A percentile compares a stretch with the other conserved stretches of the same genome.
phyloP scores from a whole-genome alignment of 2,113 vertebrate genomes.

The Canis aureus region DNA sequence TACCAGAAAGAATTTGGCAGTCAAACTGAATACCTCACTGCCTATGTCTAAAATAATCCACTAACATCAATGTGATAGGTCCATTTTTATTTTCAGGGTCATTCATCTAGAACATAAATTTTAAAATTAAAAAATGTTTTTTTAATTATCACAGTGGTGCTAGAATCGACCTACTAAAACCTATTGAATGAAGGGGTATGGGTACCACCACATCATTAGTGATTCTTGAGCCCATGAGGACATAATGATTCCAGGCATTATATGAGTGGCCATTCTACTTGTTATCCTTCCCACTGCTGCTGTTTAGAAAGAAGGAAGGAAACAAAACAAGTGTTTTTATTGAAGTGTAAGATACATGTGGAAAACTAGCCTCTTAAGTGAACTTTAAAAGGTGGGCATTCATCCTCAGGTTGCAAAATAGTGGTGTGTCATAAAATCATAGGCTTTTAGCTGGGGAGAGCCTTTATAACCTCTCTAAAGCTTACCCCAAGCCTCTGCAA shows the following conservation, averaged over 20 bases:
- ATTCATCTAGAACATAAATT: background rate
- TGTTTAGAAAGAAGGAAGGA: background rate
- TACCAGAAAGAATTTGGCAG: background rate
- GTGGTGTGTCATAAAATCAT: background rate
- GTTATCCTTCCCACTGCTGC: background rate
- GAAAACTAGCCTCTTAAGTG: slow-evolving; percentile 11
- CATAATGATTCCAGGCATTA: no score
- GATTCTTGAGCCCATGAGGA: background rate
- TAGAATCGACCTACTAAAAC: background rate
- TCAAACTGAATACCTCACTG: background rate
- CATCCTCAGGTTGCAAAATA: background rate
- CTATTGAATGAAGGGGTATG: background rate
- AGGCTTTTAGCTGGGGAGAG: background rate
- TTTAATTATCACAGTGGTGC: background rate
- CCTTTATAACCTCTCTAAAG: background rate
- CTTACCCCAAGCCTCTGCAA: background rate
- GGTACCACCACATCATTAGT: background rate
- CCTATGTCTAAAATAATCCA: background rate
- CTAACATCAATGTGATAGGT: background rate
- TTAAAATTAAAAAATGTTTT: background rate
- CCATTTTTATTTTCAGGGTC: background rate
- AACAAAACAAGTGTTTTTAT: background rate
- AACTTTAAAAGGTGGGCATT: background rate
- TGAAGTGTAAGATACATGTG: background rate
- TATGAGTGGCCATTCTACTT: background rate